These are phyloP conservation scores for Crax fasciolata DNA, from an alignment of 2,797 vertebrate genomes.

Conservation along the genomic window DNA sequence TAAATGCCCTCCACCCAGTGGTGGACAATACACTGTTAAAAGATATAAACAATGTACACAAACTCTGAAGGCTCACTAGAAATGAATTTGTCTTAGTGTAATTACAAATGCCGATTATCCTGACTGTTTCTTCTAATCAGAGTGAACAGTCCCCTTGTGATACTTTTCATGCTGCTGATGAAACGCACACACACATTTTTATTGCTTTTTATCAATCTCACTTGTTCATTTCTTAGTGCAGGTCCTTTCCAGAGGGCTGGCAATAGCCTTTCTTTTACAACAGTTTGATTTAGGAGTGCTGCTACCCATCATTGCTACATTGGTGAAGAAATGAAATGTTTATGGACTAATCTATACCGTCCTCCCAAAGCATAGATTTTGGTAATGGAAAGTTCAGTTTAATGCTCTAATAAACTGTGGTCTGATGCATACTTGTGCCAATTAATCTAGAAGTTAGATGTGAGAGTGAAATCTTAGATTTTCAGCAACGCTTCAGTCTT, in stretches of 20 bases:
- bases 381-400: conserved; percentile 33
- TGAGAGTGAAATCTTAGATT: not conserved
- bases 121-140: not conserved
- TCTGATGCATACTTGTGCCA: not conserved
- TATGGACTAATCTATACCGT: conserved; percentile 49
- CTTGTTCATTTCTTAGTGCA: not conserved
- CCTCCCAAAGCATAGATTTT: conserved; percentile 48
- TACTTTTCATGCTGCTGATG: not conserved
- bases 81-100: not conserved
- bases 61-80: not conserved
- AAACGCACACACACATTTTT: not conserved
- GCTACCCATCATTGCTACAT: not conserved
- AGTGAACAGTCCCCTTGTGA: not conserved
- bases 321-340: conserved; percentile 43
- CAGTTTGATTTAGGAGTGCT: conserved; percentile 34
- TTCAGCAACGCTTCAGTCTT: conserved; percentile 27
- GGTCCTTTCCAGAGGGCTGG: conserved; percentile 12
- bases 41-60: not conserved
- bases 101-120: not conserved
- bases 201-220: not conserved
- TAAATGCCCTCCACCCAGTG: not conserved
- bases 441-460: conserved; percentile 37
- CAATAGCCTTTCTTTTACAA: not conserved
- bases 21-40: not conserved
- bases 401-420: conserved; percentile 30